These are phyloP conservation scores for Clarias laeviceps DNA, from an alignment of 2,797 vertebrate species.

Conservation along the genomic window DNA sequence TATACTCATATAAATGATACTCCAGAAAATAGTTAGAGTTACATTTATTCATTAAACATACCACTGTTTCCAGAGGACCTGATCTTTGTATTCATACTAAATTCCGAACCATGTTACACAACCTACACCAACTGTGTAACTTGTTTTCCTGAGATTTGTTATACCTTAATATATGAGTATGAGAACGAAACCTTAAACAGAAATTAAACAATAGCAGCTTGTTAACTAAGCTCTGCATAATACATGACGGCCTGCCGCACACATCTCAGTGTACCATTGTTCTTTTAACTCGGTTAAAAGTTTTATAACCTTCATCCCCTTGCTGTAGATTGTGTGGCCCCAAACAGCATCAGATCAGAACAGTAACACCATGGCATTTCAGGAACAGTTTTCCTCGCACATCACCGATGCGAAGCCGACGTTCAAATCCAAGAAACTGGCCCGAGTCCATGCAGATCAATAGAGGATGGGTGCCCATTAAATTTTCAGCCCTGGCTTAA, in stretches of 20 bases:
- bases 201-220: constrained; percentile 54
- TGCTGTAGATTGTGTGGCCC: constrained; percentile 65
- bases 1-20: background rate
- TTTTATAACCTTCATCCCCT: constrained; percentile 68
- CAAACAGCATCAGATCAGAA: constrained; percentile 40
- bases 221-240: constrained; percentile 67
- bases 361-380: constrained; percentile 23
- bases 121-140: background rate
- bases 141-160: constrained; percentile 51
- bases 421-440: constrained; percentile 11
- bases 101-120: constrained; percentile 1
- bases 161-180: constrained; percentile 31
- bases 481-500: constrained; percentile 77
- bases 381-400: background rate
- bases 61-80: background rate
- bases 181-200: constrained; percentile 47
- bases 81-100: background rate
- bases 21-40: background rate
- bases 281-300: constrained; percentile 68
- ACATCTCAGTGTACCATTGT: constrained; percentile 68
- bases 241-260: constrained; percentile 67
- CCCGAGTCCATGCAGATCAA: constrained; percentile 53
- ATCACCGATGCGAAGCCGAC: constrained; percentile 1
- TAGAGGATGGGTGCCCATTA: constrained; percentile 73
- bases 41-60: background rate